phyloP scores from a whole-genome alignment of 2,113 vertebrate species.

The Archilochus colubris region DNA sequence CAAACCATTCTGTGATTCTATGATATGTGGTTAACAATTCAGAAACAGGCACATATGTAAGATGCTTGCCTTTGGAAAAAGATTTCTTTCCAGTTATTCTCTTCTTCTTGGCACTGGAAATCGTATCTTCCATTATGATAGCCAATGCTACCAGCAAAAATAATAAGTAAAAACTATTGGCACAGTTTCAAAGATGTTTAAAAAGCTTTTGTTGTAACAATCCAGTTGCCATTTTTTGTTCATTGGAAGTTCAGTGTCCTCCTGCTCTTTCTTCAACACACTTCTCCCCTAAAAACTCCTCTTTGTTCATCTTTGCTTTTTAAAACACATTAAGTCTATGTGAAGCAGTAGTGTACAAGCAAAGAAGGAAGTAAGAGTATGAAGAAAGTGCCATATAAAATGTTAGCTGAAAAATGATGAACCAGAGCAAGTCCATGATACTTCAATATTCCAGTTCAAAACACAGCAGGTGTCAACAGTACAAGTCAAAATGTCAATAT shows the following conservation, averaged over 20 bases:
- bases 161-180: conserved; percentile 8
- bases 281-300: conserved; percentile 10
- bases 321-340: conserved; percentile 7
- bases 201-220: conserved; percentile 6
- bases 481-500: conserved; percentile 11
- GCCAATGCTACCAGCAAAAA: background rate
- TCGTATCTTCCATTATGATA: conserved; percentile 11
- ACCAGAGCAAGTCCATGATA: background rate
- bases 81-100: conserved; percentile 15
- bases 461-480: background rate
- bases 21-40: background rate
- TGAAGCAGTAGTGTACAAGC: background rate
- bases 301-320: conserved; percentile 45
- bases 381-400: conserved; percentile 20
- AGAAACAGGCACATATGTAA: conserved; percentile 26
- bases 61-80: conserved; percentile 27
- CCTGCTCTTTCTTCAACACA: conserved; percentile 1
- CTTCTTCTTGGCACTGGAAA: conserved; percentile 43
- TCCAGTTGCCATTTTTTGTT: conserved; percentile 18
- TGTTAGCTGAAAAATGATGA: conserved; percentile 1
- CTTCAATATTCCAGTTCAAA: conserved; percentile 48
- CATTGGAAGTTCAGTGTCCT: conserved; percentile 6
- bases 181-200: conserved; percentile 22
- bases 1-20: too few species aligned
- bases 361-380: conserved; percentile 18